Conservation (phyloP, 1,140 invertebrate species). For the Eueides isabella region DNA sequence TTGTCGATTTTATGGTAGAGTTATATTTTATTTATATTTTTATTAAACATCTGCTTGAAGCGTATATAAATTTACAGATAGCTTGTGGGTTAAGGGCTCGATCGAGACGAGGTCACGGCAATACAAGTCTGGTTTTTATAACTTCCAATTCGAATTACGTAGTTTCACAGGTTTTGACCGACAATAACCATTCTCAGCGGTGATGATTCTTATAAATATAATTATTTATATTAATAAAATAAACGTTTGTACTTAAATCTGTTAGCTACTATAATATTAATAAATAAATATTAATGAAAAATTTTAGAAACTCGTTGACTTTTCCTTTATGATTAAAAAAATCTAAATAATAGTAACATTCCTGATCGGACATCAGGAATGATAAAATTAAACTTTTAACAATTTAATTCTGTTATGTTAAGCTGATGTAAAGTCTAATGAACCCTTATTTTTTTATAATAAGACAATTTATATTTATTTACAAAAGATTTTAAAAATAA, state of each 20-base stretch:
- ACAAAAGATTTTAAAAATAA: neutral
- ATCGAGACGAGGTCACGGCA: constrained; percentile 30
- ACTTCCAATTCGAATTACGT: constrained; percentile 18
- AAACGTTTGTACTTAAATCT: neutral
- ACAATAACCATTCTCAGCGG: neutral
- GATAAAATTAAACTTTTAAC: neutral
- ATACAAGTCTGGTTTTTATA: constrained; percentile 20
- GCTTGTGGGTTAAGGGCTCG: constrained; percentile 31
- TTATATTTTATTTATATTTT: neutral
- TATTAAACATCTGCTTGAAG: neutral
- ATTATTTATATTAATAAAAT: neutral
- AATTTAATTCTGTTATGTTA: neutral
- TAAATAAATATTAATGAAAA: too few relatives aligned
- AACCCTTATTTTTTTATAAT: neutral
- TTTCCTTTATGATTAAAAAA: too few relatives aligned
- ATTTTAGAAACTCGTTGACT: too few relatives aligned
- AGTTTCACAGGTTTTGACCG: constrained; percentile 18
- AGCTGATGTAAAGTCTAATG: neutral
- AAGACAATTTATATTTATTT: neutral
- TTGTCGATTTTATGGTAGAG: too few relatives aligned
- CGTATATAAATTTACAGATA: neutral
- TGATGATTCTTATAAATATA: neutral
- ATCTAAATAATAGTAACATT: too few relatives aligned
- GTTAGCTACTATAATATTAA: too few relatives aligned
- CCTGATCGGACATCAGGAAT: too few relatives aligned